Evolutionary conservation across 2,797 vertebrate species (phyloP), one percentile per base, ranked within the genome.

Genomic region (Aulostomus chinensis): DNA sequence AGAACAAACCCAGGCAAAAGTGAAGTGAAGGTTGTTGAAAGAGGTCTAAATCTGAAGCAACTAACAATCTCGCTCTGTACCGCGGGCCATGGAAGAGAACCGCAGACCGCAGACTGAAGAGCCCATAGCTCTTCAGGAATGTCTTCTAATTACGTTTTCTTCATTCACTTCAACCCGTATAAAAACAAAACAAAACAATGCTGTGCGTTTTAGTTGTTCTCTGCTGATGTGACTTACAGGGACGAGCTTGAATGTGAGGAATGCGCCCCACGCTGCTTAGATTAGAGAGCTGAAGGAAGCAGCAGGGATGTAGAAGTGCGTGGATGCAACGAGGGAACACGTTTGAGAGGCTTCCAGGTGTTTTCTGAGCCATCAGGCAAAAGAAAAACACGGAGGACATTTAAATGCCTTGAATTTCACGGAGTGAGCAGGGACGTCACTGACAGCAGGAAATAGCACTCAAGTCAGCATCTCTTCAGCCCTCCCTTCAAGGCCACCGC

Each of bases 391-490:
- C n/a, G 12, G 15, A 17, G 13, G 9, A 14, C 11, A 10, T 22
- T 51, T n/a, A 24, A 62, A 69, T 66, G 36, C 70, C 42, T 65
- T 32, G 50, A 49, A 62, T 73, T 78, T 77, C 40, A 59, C 7
- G 0, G 53, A 36, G 3, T 11, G 7, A 20, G 11, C 46, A 22
- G 10, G 45, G 24, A 75, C 63, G 56, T 78, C 79, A 78, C 50
- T 4, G 11, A 28, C 17, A 61, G 49, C 66, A 81, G 83, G 83
- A 86, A 86, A 86, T 83, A 53, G 74, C 80, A 77, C 53, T 58
- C 17, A 33, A 64, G 38, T 62, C 45, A 59, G 60, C 61, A 68
- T 38, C 31, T 52, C 36, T 48, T 38, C 2, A n/a, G 1, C 2
- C 18, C 11, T 16, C 39, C 20, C 46, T 21, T 31, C 60, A 71